Evolutionary conservation across 2,113 vertebrate genomes (phyloP), one percentile per base, ranked within the genome.

Genomic region (Beaufortia kweichowensis): DNA sequence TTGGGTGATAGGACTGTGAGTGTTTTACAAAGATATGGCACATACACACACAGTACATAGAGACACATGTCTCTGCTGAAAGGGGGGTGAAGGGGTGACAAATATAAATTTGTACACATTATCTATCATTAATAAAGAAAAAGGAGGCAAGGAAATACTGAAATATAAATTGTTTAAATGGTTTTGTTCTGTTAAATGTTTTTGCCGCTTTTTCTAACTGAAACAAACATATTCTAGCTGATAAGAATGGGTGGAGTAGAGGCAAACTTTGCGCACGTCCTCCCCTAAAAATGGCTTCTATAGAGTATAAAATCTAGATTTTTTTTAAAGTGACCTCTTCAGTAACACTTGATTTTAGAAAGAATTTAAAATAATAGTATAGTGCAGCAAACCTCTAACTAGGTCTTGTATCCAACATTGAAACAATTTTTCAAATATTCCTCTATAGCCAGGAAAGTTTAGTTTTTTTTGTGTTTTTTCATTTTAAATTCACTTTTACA

Each of bases 1-100:
- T 33, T 55, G n/a, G 8, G 19, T 68, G 81, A 83, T 83, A 83
- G 11, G 66, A 29, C 48, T 26, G 28, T 4, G 35, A 26, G 35
- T 83, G 81, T 79, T 83, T 68, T 46, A 23, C 43, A 21, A 53
- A 83, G 81, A 83, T 83, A 79, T 68, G 56, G 8, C 39, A 2
- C n/a, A 1, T 28, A 48, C 33, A 21, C 55, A n/a, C n/a, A n/a
- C 28, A 46, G 39, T 23, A 21, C 48, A 15, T 59, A 59, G 39
- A 64, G 7, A 15, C 31, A 75, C 70, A 63, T 41, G 79, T 59
- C 50, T 3, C 14, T 17, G 14, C 14, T 46, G 14, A 14, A 2
- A 14, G 43, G 14, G 43, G 43, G 43, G 14, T 12, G 8, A 4
- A n/a, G 15, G 6, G 0, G 19, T n/a, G 24, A 50, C 17, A 57